Conservation (phyloP, 2,888 invertebrate genomes). For the Resseliella maxima region DNA sequence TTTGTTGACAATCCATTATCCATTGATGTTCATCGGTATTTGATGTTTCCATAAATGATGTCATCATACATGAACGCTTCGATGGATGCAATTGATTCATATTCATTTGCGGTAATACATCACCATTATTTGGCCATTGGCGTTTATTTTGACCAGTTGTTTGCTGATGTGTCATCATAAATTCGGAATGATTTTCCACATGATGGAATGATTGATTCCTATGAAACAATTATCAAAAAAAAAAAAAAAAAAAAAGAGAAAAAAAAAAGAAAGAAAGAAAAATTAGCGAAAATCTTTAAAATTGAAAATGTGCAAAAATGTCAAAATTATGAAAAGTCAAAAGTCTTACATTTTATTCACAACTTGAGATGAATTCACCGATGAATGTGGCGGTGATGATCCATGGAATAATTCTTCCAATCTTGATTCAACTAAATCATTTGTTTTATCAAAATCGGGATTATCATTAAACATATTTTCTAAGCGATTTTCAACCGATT, state of each 20-base stretch:
- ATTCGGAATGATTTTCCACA: slow-evolving; percentile 26
- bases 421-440: slow-evolving; percentile 65
- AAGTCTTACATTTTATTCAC: slow-evolving; percentile 22
- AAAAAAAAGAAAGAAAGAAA: no score
- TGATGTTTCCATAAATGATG: slow-evolving; percentile 35
- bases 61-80: slow-evolving; percentile 56
- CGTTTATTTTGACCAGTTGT: slow-evolving; percentile 25
- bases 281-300: no score
- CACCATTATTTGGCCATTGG: slow-evolving; percentile 55
- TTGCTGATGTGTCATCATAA: neutral
- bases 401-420: slow-evolving; percentile 66
- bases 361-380: slow-evolving; percentile 13
- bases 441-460: slow-evolving; percentile 60
- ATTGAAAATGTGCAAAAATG: neutral
- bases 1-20: slow-evolving; percentile 60
- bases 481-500: slow-evolving; percentile 67
- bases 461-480: slow-evolving; percentile 67
- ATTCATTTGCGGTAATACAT: slow-evolving; percentile 23
- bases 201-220: slow-evolving; percentile 38
- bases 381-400: slow-evolving; percentile 58
- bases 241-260: neutral
- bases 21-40: slow-evolving; percentile 56
- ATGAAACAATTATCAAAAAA: neutral
- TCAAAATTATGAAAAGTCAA: no score
- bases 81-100: slow-evolving; percentile 53